A percentile compares a stretch with the other conserved stretches of the same genome.
Conservation (phyloP, 2,888 invertebrate species). For the Papilio demoleus region DNA sequence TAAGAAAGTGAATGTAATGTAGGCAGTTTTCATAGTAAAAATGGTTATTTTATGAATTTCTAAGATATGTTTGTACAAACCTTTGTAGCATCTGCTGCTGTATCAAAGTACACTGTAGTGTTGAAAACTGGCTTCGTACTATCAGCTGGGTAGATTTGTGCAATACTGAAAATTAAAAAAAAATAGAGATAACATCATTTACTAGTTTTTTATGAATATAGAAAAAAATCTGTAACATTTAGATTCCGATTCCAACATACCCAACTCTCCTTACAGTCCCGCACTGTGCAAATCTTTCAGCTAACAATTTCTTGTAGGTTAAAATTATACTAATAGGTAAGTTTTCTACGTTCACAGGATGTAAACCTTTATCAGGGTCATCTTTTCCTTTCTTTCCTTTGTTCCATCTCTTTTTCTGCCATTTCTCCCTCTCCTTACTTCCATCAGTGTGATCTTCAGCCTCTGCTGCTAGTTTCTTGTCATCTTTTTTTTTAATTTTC, state of each 20-base stretch:
- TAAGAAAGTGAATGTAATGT: too few species aligned
- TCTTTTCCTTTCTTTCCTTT: constrained; percentile 63
- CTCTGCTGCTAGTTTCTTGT: constrained; percentile 46
- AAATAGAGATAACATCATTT: not conserved
- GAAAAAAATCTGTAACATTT: too few species aligned
- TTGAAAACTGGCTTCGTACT: constrained; percentile 67
- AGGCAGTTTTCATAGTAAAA: too few species aligned
- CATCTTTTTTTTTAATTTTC: constrained; percentile 56
- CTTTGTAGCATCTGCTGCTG: constrained; percentile 61
- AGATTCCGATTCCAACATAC: constrained; percentile 58
- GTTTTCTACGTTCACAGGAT: constrained; percentile 66
- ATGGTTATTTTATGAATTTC: too few species aligned
- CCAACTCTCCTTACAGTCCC: constrained; percentile 68
- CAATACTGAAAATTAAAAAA: constrained; percentile 58
- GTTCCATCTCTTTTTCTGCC: constrained; percentile 74
- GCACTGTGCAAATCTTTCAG: constrained; percentile 65
- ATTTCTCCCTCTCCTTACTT: constrained; percentile 64
- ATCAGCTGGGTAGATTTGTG: constrained; percentile 65
- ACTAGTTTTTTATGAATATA: not conserved
- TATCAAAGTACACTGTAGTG: constrained; percentile 66
- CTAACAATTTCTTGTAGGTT: constrained; percentile 61
- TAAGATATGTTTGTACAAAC: too few species aligned
- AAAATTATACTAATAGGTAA: constrained; percentile 65
- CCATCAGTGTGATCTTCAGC: constrained; percentile 49
- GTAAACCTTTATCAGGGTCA: constrained; percentile 48